Evolutionary conservation across 2,113 vertebrate genomes (phyloP).

Genomic region (Peromyscus maniculatus): DNA sequence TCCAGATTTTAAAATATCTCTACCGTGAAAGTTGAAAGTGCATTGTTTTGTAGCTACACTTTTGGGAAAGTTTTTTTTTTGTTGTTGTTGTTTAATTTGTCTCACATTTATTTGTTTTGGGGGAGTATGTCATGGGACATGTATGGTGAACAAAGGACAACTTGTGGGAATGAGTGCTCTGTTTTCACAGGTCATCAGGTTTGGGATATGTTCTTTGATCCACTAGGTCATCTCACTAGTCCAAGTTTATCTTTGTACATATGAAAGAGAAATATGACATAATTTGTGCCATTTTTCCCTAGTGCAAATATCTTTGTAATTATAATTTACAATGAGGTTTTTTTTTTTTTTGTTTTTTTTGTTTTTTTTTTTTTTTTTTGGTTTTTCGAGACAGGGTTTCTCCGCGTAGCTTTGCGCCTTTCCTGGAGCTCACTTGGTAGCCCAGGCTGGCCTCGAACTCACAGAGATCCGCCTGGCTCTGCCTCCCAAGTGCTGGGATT

Average conservation of each 20-base stretch:
- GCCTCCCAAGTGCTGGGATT: too few relatives aligned
- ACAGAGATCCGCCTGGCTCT: too few relatives aligned
- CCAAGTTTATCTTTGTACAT: not conserved
- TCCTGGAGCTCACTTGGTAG: too few relatives aligned
- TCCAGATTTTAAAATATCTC: conserved; percentile 15
- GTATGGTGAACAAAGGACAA: too few relatives aligned
- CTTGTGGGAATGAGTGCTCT: not conserved
- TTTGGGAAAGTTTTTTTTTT: not conserved
- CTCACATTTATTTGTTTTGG: not conserved
- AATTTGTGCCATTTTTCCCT: not conserved
- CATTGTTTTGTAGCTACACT: not conserved
- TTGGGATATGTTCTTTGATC: too few relatives aligned
- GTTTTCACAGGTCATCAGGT: not conserved
- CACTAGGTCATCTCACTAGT: too few relatives aligned
- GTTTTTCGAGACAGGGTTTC: too few relatives aligned
- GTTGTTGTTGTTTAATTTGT: not conserved
- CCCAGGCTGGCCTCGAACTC: too few relatives aligned
- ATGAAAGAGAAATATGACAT: not conserved
- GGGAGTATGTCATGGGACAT: too few relatives aligned
- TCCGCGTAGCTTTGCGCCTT: too few relatives aligned
- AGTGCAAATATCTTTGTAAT: not conserved
- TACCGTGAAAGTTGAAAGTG: not conserved
- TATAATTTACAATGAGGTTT: not conserved
- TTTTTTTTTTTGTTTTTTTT: too few relatives aligned
- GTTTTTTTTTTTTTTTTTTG: too few relatives aligned